A percentile compares a stretch with the other conserved stretches of the same genome.
Evolutionary conservation across 2,888 invertebrate species (phyloP).

Genomic region (Agrochola macilenta): DNA sequence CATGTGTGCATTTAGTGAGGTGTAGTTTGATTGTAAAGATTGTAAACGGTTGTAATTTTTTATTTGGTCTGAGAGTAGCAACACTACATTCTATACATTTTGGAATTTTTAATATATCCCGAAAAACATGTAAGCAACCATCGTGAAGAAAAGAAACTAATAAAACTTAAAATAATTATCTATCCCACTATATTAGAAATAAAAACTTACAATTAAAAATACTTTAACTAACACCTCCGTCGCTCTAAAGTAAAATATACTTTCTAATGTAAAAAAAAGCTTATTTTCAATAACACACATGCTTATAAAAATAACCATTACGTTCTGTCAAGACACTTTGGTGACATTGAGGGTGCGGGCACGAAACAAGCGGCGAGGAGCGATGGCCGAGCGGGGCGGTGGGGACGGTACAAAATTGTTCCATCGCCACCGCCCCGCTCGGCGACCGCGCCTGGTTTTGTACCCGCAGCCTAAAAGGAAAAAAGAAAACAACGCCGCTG

Average conservation of each 20-base stretch:
- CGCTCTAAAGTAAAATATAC: conserved; percentile 24
- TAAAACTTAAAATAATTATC: neutral
- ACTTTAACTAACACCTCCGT: conserved; percentile 3
- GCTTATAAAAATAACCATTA: conserved; percentile 4
- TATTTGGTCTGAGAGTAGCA: too few species aligned
- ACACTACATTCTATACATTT: neutral
- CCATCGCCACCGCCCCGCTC: too few species aligned
- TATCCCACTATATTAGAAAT: conserved; percentile 12
- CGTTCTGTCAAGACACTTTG: conserved; percentile 47
- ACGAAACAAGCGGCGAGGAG: too few species aligned
- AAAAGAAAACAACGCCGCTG: neutral
- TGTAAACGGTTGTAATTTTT: too few species aligned
- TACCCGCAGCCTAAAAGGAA: neutral
- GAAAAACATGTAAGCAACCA: neutral
- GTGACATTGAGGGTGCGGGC: neutral
- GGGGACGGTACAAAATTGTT: too few species aligned
- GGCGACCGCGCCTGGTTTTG: too few species aligned
- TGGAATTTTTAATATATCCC: neutral
- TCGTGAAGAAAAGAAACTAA: neutral
- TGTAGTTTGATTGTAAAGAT: too few species aligned
- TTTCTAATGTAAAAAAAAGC: conserved; percentile 2
- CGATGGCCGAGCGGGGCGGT: too few species aligned
- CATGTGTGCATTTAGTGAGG: too few species aligned
- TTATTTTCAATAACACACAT: conserved; percentile 16
- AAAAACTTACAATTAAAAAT: conserved; percentile 2